phyloP scores from a whole-genome alignment of 2,797 vertebrate genomes.

The Bovichtus variegatus region DNA sequence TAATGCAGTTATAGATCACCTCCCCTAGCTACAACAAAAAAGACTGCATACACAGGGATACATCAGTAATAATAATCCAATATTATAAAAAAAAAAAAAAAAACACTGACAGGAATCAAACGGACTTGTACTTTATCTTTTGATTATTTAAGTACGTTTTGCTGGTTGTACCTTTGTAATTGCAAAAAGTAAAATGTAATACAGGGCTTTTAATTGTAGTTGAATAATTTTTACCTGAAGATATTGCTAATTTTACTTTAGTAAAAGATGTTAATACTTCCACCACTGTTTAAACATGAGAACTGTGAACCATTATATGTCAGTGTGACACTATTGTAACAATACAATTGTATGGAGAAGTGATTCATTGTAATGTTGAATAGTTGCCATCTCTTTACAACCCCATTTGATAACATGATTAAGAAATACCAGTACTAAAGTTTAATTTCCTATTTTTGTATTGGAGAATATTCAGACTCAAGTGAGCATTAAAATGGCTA shows the following conservation, averaged over 20 bases:
- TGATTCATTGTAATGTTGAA: not conserved
- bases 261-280: not conserved
- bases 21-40: not conserved
- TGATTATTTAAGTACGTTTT: not conserved
- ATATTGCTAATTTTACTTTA: not conserved
- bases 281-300: not conserved
- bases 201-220: not conserved
- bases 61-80: not conserved
- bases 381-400: not conserved
- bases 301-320: not conserved
- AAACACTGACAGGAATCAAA: not conserved
- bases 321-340: not conserved
- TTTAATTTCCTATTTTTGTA: not conserved
- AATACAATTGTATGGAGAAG: not conserved
- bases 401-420: not conserved
- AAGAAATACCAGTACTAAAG: not conserved
- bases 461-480: constrained; percentile 14
- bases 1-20: not conserved
- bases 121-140: not conserved
- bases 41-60: not conserved
- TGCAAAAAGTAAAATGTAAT: not conserved
- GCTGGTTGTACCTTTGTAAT: not conserved
- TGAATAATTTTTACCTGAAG: not conserved
- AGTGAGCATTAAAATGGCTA: not conserved
- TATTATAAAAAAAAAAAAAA: not conserved